phyloP scores from a whole-genome alignment of 2,113 vertebrate species.

The Pterocles burchelli region DNA sequence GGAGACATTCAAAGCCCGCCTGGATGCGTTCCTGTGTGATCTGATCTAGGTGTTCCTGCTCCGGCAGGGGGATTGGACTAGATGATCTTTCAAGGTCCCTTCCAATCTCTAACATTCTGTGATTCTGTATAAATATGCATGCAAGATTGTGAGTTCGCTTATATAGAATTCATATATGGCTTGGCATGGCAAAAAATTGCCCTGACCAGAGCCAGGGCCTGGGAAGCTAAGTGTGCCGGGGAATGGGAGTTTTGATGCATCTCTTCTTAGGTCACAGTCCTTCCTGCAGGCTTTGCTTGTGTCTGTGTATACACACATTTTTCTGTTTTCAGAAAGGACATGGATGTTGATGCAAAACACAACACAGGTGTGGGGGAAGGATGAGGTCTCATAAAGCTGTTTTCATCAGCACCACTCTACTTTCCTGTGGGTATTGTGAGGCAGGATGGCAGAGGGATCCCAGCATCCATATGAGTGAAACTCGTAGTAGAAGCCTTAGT shows the following conservation, averaged over 20 bases:
- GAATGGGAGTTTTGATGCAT: background rate
- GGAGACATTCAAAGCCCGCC: no score
- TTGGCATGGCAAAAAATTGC: background rate
- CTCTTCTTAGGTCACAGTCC: background rate
- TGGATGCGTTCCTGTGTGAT: no score
- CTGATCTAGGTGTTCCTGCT: no score
- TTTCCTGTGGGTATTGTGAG: background rate
- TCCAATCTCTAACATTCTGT: no score
- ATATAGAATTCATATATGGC: background rate
- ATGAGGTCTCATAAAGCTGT: background rate
- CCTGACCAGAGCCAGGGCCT: background rate
- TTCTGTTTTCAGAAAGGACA: background rate
- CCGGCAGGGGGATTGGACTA: no score
- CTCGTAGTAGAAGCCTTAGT: background rate
- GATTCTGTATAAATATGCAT: background rate
- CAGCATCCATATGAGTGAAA: background rate
- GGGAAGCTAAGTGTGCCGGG: background rate
- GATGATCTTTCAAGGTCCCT: no score
- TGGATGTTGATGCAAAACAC: background rate
- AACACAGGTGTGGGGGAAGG: background rate
- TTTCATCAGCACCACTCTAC: background rate
- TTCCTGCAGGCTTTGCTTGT: background rate
- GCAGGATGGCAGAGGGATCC: background rate
- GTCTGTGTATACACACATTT: rapidly evolving
- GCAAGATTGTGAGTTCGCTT: background rate